Evolutionary conservation across 2,797 vertebrate genomes (phyloP).

Genomic region (Argyrosomus regius): DNA sequence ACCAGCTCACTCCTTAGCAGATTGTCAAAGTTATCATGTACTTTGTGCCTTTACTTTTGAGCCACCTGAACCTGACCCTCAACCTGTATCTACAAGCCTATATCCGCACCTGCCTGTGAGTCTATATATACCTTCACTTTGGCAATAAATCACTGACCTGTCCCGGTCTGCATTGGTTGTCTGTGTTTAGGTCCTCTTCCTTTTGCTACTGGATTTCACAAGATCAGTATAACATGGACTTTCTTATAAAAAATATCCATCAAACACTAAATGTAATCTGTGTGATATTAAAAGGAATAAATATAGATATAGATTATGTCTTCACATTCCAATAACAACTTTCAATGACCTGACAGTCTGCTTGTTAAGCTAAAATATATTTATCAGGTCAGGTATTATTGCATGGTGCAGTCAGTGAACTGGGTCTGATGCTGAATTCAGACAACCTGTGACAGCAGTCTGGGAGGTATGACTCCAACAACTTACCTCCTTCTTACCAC

Average conservation of each 20-base stretch:
- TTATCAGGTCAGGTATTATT: background rate
- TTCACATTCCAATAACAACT: background rate
- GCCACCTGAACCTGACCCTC: background rate
- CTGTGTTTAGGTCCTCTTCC: background rate
- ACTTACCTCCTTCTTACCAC: background rate
- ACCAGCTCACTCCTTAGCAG: background rate
- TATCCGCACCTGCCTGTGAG: background rate
- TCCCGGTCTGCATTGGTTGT: background rate
- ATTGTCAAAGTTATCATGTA: background rate
- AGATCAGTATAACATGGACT: too few species aligned
- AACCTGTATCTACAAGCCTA: background rate
- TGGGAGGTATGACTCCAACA: too few species aligned
- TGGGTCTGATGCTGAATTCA: background rate
- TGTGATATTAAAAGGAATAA: background rate
- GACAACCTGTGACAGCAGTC: background rate
- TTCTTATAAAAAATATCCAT: too few species aligned
- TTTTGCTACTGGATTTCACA: background rate
- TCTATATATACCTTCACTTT: too few species aligned
- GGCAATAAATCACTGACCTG: background rate
- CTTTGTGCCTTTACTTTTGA: background rate
- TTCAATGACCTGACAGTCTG: background rate
- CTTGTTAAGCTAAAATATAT: background rate
- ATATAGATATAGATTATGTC: background rate
- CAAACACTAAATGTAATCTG: background rate
- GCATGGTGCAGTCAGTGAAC: background rate